Percentiles rank a stretch among this genome's conserved stretches.
phyloP scores from a whole-genome alignment of 2,797 vertebrate species.

The Malurus leucopterus region DNA sequence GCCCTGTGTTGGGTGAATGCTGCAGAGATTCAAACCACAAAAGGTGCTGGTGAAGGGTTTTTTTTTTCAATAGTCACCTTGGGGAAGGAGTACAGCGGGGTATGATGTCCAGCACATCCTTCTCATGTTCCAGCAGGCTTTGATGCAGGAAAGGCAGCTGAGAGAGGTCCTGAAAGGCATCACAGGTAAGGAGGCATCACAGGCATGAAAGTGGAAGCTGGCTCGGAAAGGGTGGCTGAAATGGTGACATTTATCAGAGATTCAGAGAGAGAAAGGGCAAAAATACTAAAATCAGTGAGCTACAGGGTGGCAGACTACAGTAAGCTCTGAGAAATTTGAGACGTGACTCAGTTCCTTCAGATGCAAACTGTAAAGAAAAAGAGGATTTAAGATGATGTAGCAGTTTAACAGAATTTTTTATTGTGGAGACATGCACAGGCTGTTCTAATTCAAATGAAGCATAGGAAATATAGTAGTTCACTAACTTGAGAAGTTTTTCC shows the following conservation, averaged over 20 bases:
- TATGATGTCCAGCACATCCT: background rate
- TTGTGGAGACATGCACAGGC: background rate
- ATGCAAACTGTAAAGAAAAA: background rate
- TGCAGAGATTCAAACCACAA: background rate
- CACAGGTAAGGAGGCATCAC: background rate
- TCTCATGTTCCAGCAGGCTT: background rate
- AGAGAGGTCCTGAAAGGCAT: background rate
- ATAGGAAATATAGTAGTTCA: background rate
- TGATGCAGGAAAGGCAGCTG: background rate
- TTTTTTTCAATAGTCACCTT: accelerated
- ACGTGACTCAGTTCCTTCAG: background rate
- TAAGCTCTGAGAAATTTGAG: background rate
- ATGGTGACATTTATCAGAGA: background rate
- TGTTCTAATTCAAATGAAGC: background rate
- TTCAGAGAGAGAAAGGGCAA: background rate
- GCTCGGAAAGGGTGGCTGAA: background rate
- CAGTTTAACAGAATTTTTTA: background rate
- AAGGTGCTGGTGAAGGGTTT: background rate
- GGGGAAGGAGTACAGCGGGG: background rate
- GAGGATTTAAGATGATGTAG: background rate
- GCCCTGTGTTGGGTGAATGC: background rate
- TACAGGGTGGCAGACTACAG: background rate
- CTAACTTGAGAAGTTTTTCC: background rate
- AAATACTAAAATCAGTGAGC: background rate
- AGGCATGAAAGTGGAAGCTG: background rate